Conservation (phyloP, 2,113 vertebrate species). For the Cynoglossus semilaevis region DNA sequence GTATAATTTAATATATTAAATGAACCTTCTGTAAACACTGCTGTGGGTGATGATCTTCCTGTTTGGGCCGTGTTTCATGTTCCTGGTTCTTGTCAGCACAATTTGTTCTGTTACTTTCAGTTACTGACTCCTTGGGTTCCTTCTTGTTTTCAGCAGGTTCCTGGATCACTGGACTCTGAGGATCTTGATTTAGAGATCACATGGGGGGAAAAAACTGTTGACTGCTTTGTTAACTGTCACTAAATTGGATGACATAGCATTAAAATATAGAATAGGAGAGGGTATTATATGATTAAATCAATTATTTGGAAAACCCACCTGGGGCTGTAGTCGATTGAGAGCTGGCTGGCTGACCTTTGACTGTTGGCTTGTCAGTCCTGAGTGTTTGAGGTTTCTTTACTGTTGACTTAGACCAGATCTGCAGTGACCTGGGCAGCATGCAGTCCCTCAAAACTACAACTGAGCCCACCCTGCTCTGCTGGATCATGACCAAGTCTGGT, state of each 20-base stretch:
- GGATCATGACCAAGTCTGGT: conserved; percentile 75
- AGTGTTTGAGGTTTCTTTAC: neutral
- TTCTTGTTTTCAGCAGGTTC: neutral
- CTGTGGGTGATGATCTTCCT: conserved; percentile 43
- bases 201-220: no score
- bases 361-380: neutral
- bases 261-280: neutral
- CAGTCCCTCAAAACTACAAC: conserved; percentile 75
- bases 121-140: neutral
- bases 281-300: neutral
- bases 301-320: conserved; percentile 27
- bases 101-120: neutral
- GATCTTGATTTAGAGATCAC: conserved; percentile 2
- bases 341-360: neutral
- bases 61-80: conserved; percentile 2
- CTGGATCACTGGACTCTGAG: conserved; percentile 5
- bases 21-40: conserved; percentile 63
- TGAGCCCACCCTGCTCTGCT: conserved; percentile 80
- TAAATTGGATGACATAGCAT: no score
- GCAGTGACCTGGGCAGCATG: conserved; percentile 1
- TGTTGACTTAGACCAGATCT: rapidly evolving
- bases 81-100: neutral
- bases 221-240: no score
- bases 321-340: neutral
- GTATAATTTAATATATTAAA: no score